Base-by-base conservation (phyloP, 2,888 invertebrate genomes). In the Galerucella nymphaeae region DNA sequence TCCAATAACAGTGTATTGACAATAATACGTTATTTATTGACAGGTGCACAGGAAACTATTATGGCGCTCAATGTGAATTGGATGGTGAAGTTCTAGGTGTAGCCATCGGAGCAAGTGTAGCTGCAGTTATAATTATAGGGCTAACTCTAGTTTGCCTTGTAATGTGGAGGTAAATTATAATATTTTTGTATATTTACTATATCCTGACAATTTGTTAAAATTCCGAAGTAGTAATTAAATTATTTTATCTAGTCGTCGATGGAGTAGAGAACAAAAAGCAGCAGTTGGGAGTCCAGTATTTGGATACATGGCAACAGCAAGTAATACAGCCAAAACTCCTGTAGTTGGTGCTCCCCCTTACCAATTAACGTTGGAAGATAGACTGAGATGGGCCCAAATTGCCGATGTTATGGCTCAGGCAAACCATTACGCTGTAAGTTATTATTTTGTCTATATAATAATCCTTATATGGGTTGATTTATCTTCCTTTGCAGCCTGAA, bases 71-170 rank as follows among this genome's bases (percentile, higher is more conserved):
- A 77, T 97, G 97, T 82, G 96, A 96, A 85, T 92, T 96, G 67
- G 97, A 97, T 84, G 96, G 96, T 0, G 96, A 96, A 87, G 96
- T 97, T 64, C 88, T 97, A 20, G 96, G 95, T 0, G 96, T 96
- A 30, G 96, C 96, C 0, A 93, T 96, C 68, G 96, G 96, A 16
- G 96, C 96, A 0, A 95, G 95, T 0, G 91, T 96, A 0, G 94
- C 94, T 0, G 97, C 97, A 1, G 91, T 96, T 2, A 91, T 96
- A 55, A 96, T 97, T 77, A 97, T 97, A 76, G 93, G 94, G 0
- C 87, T 96, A 67, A 97, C 97, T 0, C 87, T 97, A 11, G 93
- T 95, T 0, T 96, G 95, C 76, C 89, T 97, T 14, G 92, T 96
- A 78, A 94, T 95, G 89, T 97, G 96, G 97, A 96, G 94, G 94